These are phyloP conservation scores for Dryadula phaetusa DNA, from an alignment of 2,888 invertebrate genomes.

Conservation along the genomic window DNA sequence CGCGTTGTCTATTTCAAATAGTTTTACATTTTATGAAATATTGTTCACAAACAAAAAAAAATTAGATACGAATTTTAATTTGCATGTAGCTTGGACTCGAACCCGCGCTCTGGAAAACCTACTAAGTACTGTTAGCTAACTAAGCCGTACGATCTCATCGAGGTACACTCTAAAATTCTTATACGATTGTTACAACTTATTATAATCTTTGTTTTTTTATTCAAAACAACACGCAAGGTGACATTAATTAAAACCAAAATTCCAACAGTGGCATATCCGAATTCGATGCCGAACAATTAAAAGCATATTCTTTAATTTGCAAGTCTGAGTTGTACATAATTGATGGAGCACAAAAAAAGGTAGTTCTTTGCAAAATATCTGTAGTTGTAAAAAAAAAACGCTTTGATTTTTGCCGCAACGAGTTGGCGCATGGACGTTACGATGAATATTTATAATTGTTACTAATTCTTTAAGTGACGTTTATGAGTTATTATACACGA, in stretches of 20 bases:
- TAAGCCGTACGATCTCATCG: too few relatives aligned
- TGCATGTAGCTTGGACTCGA: too few relatives aligned
- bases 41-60: too few relatives aligned
- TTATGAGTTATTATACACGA: slow-evolving; percentile 14
- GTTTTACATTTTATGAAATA: too few relatives aligned
- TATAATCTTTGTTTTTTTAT: too few relatives aligned
- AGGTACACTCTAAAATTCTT: too few relatives aligned
- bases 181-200: too few relatives aligned
- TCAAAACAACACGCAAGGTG: slow-evolving; percentile 9
- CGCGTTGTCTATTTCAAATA: too few relatives aligned
- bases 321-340: slow-evolving; percentile 62
- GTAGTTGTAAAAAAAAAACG: slow-evolving; percentile 41
- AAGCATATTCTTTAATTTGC: slow-evolving; percentile 50
- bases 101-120: too few relatives aligned
- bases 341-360: slow-evolving; percentile 55
- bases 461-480: slow-evolving; percentile 34
- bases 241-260: slow-evolving; percentile 21
- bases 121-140: too few relatives aligned
- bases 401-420: slow-evolving; percentile 40
- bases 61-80: too few relatives aligned
- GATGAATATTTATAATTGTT: slow-evolving; percentile 38
- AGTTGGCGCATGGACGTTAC: slow-evolving; percentile 29
- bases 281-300: slow-evolving; percentile 50
- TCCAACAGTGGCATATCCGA: slow-evolving; percentile 55
- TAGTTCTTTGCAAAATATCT: slow-evolving; percentile 46